Evolutionary conservation across 2,888 invertebrate species (phyloP), one percentile per base, ranked within the genome.

Genomic region (Pollenia labialis): DNA sequence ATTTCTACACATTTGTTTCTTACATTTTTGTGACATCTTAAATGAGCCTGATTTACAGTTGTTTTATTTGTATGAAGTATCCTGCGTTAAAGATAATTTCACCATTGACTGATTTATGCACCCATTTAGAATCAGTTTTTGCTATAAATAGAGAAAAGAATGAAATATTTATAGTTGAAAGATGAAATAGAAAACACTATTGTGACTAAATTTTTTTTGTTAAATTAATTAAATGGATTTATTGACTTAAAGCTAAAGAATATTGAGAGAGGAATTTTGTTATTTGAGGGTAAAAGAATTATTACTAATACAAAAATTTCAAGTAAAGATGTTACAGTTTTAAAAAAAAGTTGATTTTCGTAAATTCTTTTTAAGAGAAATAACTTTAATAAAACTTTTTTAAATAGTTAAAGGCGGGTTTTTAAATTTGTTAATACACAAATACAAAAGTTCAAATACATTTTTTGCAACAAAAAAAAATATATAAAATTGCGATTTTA

Each of bases 11-110:
- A 64, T 72, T 83, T 83, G 50, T 81, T 23, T 68, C 9, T 32
- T 48, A 50, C 66, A 75, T 83, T 76, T 76, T 66, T 76, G n/a
- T 87, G 83, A 83, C 80, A 87, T 81, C 56, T 81, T 52, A 75
- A 83, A 86, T 80, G 69, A 80, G 83, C 48, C 64, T 71, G 62
- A 79, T 82, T 79, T 75, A 71, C 79, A 52, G 58, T 75, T 64
- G 40, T 46, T 74, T 74, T 60, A 6, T 46, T 82, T 66, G 12
- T 2, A 54, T 64, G 2, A 18, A 64, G 32, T 12, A 50, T 72
- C 58, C 16, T 18, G 48, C 42, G 60, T 50, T 23, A 56, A 54
- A 48, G 46, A 69, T 42, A 85, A 62, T 68, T 64, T 75, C 46
- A 12, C n/a, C 60, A 68, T 11, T 72, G 66, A 85, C 72, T 81